Evolutionary conservation across 2,113 vertebrate species (phyloP).

Genomic region (Mormyrus iriodes): DNA sequence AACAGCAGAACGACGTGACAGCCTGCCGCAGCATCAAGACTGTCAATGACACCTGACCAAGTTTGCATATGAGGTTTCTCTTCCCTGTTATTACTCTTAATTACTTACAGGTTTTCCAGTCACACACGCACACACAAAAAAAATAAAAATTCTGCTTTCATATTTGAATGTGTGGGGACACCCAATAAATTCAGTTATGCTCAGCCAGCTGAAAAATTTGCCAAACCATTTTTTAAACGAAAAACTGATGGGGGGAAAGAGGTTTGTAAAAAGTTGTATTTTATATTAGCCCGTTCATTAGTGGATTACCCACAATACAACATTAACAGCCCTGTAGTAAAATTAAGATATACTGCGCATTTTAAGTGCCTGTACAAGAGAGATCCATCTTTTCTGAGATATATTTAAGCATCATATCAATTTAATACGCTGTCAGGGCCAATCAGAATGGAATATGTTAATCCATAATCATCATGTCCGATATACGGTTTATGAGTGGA

Average conservation of each 20-base stretch:
- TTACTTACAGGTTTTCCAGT: slow-evolving; percentile 31
- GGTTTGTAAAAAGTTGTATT: slow-evolving; percentile 35
- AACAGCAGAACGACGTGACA: background rate
- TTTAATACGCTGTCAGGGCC: slow-evolving; percentile 48
- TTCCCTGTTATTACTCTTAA: slow-evolving; percentile 9
- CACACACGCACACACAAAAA: background rate
- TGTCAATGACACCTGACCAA: slow-evolving; percentile 51
- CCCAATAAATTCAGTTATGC: background rate
- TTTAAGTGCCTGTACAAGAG: slow-evolving; percentile 52
- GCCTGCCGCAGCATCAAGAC: slow-evolving; percentile 40
- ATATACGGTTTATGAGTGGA: slow-evolving; percentile 50
- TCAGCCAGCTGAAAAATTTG: background rate
- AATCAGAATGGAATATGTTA: slow-evolving; percentile 51
- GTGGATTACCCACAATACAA: slow-evolving; percentile 54
- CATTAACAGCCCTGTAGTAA: slow-evolving; percentile 55
- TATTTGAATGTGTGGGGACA: background rate
- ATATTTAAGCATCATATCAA: slow-evolving; percentile 56
- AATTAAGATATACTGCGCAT: slow-evolving; percentile 64
- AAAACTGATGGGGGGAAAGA: background rate
- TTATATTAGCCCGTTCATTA: slow-evolving; percentile 55
- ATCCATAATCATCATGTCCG: slow-evolving; percentile 55
- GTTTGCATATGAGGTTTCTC: slow-evolving; percentile 47
- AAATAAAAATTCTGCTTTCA: background rate
- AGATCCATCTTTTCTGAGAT: slow-evolving; percentile 52
- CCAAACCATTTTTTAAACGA: background rate